Base-by-base conservation (phyloP, 2,113 vertebrate genomes). In the Columba janthina region DNA sequence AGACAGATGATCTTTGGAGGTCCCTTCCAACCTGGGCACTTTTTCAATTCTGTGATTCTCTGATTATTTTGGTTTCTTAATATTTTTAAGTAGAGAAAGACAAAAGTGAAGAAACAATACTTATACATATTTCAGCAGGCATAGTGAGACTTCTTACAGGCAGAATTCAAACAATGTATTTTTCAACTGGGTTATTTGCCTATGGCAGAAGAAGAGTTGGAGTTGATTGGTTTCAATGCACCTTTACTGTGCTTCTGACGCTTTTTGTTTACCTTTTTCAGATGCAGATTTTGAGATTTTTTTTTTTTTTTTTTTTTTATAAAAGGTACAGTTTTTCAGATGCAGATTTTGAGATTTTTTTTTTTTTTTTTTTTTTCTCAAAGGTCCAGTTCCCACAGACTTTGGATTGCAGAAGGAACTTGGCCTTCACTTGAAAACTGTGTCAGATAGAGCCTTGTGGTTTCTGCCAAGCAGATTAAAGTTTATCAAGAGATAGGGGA, bases 211-310 rank as follows among this genome's bases (percentile, higher is more conserved):
- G n/a, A 85, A 71, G 25, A 38, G 32, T 60, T 56, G 21, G 11
- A 54, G 3, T 13, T 34, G 5, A 10, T 71, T 13, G 18, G 8
- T 74, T 86, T 76, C 62, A 61, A 46, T 29, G 8, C 12, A 79
- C 19, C 2, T 62, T 67, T 46, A 40, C 54, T 0, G 1, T 62
- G 10, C 11, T 76, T 89, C 20, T 29, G 15, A 48, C 0, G 0
- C 7, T 53, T 83, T 20, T 9, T 31, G 7, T 38, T 92, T 65
- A 40, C n/a, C 12, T 65, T 83, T 64, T 67, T 65, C 5, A 6
- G 32, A 60, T 48, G 24, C 5, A 36, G 1, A 0, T 42, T 69
- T 76, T n/a, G 10, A 53, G 17, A 4, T 42, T 69, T 76, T n/a
- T n/a, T n/a, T n/a, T n/a, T n/a, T n/a, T n/a, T n/a, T n/a, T n/a